Base-by-base conservation (phyloP, 2,797 vertebrate genomes). In the Phoebastria nigripes region DNA sequence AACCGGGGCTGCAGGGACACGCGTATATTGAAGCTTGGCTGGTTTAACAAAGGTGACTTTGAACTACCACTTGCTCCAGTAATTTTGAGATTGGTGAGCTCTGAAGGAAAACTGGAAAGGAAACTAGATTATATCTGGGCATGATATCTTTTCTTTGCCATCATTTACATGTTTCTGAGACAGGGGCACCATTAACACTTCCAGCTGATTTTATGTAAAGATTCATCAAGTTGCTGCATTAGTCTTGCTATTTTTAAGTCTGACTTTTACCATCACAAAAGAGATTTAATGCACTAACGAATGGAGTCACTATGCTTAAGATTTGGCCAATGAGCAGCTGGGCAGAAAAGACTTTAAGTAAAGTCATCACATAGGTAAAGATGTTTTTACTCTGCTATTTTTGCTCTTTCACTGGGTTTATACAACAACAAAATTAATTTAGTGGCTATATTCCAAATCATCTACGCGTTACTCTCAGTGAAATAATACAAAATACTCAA, bases 41-140 rank as follows among this genome's bases (percentile, higher is more conserved):
- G 83, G 18, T 84, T 63, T 61, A 46, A 39, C 80, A 46, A 62
- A 90, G 91, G 90, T 97, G 90, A 95, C 93, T 94, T 94, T 95
- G 90, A 95, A 47, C 88, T 20, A 33, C 51, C 44, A 59, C 71
- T 70, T 70, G 91, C 66, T 94, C 51, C 74, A 58, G 63, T 24
- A 77, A 63, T 17, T 89, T 88, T 56, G 83, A 81, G 90, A 61
- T 54, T 76, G 82, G 91, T 58, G 89, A 87, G 73, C 37, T 94
- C 93, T 3, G 11, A 54, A 51, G 70, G 55, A 82, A 78, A 70
- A 49, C 41, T 90, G 81, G 39, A 33, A 66, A 52, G 44, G 71
- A 73, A 92, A 61, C 41, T 11, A 24, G 62, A 51, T 89, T 61
- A 12, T 62, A 72, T 44, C 54, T 86, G 62, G 35, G 21, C 11